Conservation (phyloP, 1,140 invertebrate genomes). For the Bombus fervidus region DNA sequence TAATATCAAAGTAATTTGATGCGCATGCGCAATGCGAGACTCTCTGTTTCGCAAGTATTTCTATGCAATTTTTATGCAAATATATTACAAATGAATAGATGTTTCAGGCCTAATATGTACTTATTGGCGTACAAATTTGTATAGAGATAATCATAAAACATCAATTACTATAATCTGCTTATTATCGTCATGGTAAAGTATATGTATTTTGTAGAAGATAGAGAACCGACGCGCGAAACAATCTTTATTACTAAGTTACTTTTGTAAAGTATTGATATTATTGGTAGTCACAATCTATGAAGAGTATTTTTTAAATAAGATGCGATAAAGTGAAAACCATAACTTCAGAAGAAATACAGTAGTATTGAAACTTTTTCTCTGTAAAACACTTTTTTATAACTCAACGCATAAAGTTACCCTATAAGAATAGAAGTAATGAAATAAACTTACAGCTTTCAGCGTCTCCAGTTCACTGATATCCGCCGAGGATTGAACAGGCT, state of each 20-base stretch:
- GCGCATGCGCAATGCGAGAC: neutral
- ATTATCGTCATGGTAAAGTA: no score
- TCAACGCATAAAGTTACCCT: neutral
- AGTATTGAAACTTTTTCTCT: neutral
- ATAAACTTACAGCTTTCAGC: slow-evolving; percentile 71
- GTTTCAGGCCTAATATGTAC: neutral
- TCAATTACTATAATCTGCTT: no score
- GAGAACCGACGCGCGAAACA: neutral
- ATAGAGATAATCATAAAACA: neutral
- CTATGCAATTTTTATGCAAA: neutral
- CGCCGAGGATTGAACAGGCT: slow-evolving; percentile 43
- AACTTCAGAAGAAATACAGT: no score
- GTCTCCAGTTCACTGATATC: slow-evolving; percentile 68
- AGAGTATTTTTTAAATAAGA: neutral
- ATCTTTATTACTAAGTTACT: neutral
- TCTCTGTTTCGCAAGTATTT: neutral
- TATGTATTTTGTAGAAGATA: neutral
- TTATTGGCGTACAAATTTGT: neutral
- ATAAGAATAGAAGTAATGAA: neutral
- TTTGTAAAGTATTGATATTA: neutral
- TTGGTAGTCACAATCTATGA: neutral
- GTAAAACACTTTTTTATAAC: neutral
- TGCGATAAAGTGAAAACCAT: neutral
- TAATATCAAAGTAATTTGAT: neutral
- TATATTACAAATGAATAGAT: neutral